Base-by-base conservation (phyloP, 1,140 invertebrate species). In the Monochamus saltuarius region DNA sequence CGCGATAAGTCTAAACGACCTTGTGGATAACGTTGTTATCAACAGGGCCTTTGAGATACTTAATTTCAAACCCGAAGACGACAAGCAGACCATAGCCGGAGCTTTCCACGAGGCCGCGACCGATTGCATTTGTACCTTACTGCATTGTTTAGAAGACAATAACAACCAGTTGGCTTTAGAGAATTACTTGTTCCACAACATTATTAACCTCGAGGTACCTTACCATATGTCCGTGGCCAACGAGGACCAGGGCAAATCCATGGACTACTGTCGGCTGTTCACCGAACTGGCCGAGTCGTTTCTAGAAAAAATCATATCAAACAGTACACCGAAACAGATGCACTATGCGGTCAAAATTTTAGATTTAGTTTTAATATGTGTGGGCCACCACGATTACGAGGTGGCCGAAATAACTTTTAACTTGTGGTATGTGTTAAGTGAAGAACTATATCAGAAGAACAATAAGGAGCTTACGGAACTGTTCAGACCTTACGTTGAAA, bases 331-430 rank as follows among this genome's bases (percentile, higher is more conserved):
- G 64, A 79, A 84, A 39, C 73, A 77, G 43, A 84, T 84, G 17
- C 88, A 92, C 80, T 92, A 94, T 77, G 88, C 92, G 29, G 82
- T 97, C 36, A 89, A 91, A 75, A 86, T 91, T 10, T 79, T 99
- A 52, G 93, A 99, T 75, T 80, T 97, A 68, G 86, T 97, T 34
- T 79, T 99, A 9, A 86, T 90, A 7, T 97, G 96, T 81, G 91
- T 94, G 38, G 93, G 94, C 0, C 95, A 99, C 82, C 94, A 98
- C 78, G 95, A 99, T 78, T 99, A 97, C 81, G 95, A 97, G 89
- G 64, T 99, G 38, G 93, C 94, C 29, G 94, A 97, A 79, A 94
- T 98, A 59, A 97, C 95, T 3, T 99, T 99, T 73, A 92, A 95
- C 76, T 83, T 99, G 50, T 99, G 97, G 97, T 98, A 97, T 78